Evolutionary conservation across 2,888 invertebrate species (phyloP).

Genomic region (Blomia tropicalis): DNA sequence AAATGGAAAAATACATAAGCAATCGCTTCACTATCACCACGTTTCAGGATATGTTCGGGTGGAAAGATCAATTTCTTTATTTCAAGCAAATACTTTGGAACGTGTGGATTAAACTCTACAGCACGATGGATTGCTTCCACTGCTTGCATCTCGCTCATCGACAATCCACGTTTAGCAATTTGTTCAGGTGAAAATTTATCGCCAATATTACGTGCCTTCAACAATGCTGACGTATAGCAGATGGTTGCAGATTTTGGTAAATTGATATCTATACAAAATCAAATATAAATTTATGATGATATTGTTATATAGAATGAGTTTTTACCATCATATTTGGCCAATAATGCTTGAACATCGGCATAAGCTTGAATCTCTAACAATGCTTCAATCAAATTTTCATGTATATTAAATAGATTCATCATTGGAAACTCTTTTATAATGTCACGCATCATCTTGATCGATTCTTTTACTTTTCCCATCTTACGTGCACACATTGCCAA

Average conservation of each 20-base stretch:
- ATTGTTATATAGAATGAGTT: not conserved
- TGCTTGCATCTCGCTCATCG: slow-evolving; percentile 73
- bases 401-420: slow-evolving; percentile 77
- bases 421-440: slow-evolving; percentile 87
- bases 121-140: slow-evolving; percentile 87
- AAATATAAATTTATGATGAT: slow-evolving; percentile 4
- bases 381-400: slow-evolving; percentile 90
- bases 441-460: slow-evolving; percentile 89
- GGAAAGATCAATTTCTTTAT: slow-evolving; percentile 85
- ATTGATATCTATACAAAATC: slow-evolving; percentile 52
- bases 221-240: slow-evolving; percentile 80
- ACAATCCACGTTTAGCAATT: slow-evolving; percentile 63
- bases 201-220: slow-evolving; percentile 77
- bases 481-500: slow-evolving; percentile 95
- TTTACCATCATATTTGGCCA: slow-evolving; percentile 66
- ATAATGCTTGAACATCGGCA: slow-evolving; percentile 81
- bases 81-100: slow-evolving; percentile 87
- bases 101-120: slow-evolving; percentile 94
- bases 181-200: slow-evolving; percentile 64
- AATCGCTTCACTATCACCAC: slow-evolving; percentile 90
- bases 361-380: slow-evolving; percentile 88
- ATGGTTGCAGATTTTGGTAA: slow-evolving; percentile 85
- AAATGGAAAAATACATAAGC: slow-evolving; percentile 92
- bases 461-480: slow-evolving; percentile 79
- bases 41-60: slow-evolving; percentile 85